Percentiles rank a stretch among this genome's conserved stretches.
Conservation (phyloP, 2,113 vertebrate genomes). For the Mormyrus iriodes region DNA sequence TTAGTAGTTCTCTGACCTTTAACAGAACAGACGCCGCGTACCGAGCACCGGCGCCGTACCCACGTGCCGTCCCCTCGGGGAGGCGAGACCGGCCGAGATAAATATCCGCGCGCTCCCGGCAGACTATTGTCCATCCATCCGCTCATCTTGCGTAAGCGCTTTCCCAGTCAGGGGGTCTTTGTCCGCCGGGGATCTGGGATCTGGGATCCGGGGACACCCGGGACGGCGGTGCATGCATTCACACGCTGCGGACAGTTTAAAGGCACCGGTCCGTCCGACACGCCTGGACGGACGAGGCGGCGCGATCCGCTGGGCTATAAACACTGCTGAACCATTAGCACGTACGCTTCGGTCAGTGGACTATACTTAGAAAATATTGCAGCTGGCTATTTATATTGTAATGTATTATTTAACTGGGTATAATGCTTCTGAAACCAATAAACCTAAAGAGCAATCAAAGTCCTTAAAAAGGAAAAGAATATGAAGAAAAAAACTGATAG, state of each 20-base stretch:
- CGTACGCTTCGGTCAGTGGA: neutral
- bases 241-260: neutral
- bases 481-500: neutral
- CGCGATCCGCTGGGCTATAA: neutral
- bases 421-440: neutral
- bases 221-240: neutral
- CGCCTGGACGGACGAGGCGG: neutral
- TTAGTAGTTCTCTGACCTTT: neutral
- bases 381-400: neutral
- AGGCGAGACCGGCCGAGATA: neutral
- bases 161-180: neutral
- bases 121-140: neutral
- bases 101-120: neutral
- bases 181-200: neutral
- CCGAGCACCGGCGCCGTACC: neutral
- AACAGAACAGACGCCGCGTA: neutral
- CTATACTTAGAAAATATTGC: neutral
- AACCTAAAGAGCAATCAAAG: neutral
- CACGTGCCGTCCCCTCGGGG: neutral
- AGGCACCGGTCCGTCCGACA: neutral
- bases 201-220: neutral
- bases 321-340: neutral
- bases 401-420: too few species aligned
- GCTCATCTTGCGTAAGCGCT: neutral
- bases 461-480: neutral